Base-by-base conservation (phyloP, 1,140 invertebrate genomes). In the Cyclina sinensis region DNA sequence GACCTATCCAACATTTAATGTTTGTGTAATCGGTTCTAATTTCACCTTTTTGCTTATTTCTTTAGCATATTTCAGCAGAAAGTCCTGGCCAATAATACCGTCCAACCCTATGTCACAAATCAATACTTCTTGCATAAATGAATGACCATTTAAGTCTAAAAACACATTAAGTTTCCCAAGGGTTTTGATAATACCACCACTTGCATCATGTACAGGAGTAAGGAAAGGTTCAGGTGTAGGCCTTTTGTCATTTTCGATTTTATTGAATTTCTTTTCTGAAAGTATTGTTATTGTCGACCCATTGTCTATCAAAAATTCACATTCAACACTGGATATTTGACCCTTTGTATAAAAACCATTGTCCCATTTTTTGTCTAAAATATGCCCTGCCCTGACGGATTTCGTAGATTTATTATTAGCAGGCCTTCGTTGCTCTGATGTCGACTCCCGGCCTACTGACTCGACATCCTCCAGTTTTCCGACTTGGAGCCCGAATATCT, bases 81-180 rank as follows among this genome's bases (percentile, higher is more conserved):
- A 82, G 27, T 82, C 57, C 30, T 82, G 80, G 3, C 80, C 80
- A 43, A 82, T 37, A 18, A 65, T 65, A 32, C 80, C 54, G 4
- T 82, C 59, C 18, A 9, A 1, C 16, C 21, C 24, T 16, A 82
- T 82, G 57, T 82, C 39, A 68, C 80, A 82, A 12, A 82, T 43
- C 4, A 82, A 9, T 5, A 82, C 24, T 18, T 21, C 11, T 11
- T 43, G 37, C n/a, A n/a, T n/a, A n/a, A n/a, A n/a, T n/a, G n/a
- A n/a, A n/a, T n/a, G n/a, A n/a, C n/a, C n/a, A n/a, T n/a, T n/a
- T n/a, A n/a, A n/a, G n/a, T n/a, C n/a, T 43, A 74, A n/a, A 1
- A 21, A 21, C 3, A 74, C 11, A 32, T 12, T n/a, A 46, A 18
- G 11, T 39, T 46, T 24, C 11, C 39, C 54, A 32, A 16, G 12